Conservation (phyloP, 2,797 vertebrate species). For the Mycteria americana region DNA sequence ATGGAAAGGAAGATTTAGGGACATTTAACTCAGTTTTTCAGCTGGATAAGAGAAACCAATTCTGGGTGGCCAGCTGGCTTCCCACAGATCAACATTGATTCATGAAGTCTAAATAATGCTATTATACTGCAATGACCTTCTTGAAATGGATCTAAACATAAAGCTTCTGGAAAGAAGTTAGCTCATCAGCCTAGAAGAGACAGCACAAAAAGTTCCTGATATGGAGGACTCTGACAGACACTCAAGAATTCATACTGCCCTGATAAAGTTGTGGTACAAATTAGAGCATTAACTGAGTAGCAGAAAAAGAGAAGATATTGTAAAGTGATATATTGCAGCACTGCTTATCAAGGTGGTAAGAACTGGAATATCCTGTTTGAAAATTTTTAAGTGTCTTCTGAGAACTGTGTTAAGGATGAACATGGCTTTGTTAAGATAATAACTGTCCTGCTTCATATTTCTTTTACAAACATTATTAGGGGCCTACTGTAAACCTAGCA, state of each 20-base stretch:
- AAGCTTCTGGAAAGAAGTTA: background rate
- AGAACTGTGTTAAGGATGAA: background rate
- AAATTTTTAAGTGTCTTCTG: background rate
- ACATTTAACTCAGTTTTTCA: constrained; percentile 17
- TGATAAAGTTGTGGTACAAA: background rate
- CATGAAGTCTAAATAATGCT: constrained; percentile 4
- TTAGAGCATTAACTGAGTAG: background rate
- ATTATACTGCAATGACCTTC: background rate
- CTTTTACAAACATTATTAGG: background rate
- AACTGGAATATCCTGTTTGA: background rate
- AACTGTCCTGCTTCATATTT: background rate
- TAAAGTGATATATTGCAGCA: background rate
- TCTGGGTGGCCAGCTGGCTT: background rate
- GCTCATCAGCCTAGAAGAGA: background rate
- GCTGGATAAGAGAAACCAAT: background rate
- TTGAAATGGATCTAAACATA: background rate
- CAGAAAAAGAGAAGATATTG: background rate
- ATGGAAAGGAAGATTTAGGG: constrained; percentile 15
- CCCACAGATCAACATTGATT: background rate
- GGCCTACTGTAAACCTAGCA: background rate
- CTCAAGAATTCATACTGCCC: background rate
- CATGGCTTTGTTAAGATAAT: background rate
- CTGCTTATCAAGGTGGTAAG: background rate
- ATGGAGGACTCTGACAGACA: background rate
- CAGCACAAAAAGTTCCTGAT: background rate